These are phyloP conservation scores for Neosilurus hyrtlii DNA, from an alignment of 2,797 vertebrate species.

Conservation along the genomic window DNA sequence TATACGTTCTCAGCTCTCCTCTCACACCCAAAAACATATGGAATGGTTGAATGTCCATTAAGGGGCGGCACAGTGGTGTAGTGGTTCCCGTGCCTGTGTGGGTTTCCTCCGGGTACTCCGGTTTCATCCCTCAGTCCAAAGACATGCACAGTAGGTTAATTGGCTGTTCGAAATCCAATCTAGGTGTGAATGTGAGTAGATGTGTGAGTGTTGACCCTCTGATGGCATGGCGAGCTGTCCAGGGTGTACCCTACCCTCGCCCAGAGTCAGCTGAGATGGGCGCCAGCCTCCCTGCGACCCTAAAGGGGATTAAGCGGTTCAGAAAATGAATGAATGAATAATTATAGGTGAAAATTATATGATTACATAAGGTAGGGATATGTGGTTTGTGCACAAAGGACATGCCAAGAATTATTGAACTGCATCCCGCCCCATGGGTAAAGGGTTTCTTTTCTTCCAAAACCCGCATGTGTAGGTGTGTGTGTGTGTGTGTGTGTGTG, in stretches of 20 bases:
- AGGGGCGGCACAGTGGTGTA: no score
- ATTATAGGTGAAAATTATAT: background rate
- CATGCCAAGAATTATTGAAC: background rate
- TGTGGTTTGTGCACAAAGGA: background rate
- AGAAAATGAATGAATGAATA: no score
- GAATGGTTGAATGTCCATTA: background rate
- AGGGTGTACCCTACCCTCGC: no score
- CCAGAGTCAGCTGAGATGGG: no score
- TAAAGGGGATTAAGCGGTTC: no score
- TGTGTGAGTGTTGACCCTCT: background rate
- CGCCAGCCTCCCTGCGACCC: no score
- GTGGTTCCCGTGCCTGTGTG: no score
- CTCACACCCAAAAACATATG: background rate
- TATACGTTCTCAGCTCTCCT: background rate
- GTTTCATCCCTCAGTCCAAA: no score
- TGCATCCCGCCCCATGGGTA: background rate
- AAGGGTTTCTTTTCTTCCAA: background rate
- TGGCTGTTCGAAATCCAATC: no score
- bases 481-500: background rate
- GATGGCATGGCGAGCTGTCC: no score
- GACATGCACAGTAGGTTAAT: no score
- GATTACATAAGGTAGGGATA: background rate
- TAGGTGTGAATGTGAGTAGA: background rate
- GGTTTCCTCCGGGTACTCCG: no score
- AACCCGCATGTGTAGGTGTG: background rate